phyloP scores from a whole-genome alignment of 2,113 vertebrate species.

The Neolamprologus cancellatus region DNA sequence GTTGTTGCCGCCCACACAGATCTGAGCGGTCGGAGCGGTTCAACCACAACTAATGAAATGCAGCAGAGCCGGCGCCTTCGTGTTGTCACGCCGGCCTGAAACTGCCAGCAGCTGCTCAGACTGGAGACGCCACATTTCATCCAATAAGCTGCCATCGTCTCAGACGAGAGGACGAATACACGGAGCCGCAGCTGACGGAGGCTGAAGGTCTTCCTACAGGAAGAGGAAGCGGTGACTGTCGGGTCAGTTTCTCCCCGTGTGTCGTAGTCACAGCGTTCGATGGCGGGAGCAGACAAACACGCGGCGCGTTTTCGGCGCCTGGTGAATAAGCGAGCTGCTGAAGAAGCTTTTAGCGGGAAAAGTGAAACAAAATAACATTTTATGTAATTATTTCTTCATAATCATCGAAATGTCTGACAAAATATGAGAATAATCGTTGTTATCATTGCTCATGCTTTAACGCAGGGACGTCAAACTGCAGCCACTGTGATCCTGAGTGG shows the following conservation, averaged over 20 bases:
- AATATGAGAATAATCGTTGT: rapidly evolving
- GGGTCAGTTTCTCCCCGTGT: neutral
- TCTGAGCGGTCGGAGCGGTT: neutral
- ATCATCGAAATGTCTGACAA: neutral
- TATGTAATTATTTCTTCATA: neutral
- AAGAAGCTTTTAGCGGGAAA: neutral
- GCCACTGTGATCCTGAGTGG: too few relatives aligned
- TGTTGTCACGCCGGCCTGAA: neutral
- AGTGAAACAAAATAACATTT: neutral
- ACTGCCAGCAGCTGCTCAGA: neutral
- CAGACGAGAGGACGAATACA: neutral
- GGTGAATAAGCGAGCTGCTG: rapidly evolving
- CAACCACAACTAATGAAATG: neutral
- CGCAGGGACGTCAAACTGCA: neutral
- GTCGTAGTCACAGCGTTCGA: neutral
- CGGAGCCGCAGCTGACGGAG: rapidly evolving
- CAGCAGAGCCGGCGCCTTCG: neutral
- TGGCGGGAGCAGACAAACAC: neutral
- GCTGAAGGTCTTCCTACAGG: neutral
- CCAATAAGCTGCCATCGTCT: neutral
- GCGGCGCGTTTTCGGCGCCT: rapidly evolving
- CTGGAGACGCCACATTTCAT: neutral
- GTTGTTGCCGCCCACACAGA: neutral
- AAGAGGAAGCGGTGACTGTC: neutral
- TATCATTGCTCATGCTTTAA: rapidly evolving